Percentiles rank a stretch among this genome's conserved stretches.
Conservation (phyloP, 2,113 vertebrate genomes). For the Vombatus ursinus region DNA sequence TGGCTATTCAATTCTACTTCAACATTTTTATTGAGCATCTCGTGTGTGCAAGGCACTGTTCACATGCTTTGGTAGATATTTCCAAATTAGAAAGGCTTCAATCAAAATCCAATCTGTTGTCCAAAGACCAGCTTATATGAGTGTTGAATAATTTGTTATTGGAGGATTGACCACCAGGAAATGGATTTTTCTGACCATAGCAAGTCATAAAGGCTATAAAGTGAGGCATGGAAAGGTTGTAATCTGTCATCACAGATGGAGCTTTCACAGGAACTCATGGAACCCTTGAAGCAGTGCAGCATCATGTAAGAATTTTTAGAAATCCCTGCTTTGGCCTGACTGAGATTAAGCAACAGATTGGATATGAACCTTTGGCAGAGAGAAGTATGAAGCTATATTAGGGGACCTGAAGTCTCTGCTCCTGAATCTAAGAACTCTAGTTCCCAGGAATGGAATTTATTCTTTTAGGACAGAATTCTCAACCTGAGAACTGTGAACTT, state of each 20-base stretch:
- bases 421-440: not conserved
- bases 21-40: not conserved
- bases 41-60: not conserved
- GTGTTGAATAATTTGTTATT: not conserved
- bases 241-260: not conserved
- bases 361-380: not conserved
- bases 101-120: not conserved
- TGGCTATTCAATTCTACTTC: not conserved
- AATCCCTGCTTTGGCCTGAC: not conserved
- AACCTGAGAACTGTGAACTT: too few relatives aligned
- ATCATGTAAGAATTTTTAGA: not conserved
- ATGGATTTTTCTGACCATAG: not conserved
- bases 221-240: not conserved
- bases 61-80: not conserved
- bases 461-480: not conserved
- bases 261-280: not conserved
- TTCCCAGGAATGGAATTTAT: not conserved
- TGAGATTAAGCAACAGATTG: not conserved
- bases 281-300: not conserved
- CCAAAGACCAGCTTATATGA: not conserved
- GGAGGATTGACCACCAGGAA: not conserved
- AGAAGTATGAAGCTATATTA: too few relatives aligned
- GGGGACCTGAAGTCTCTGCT: not conserved
- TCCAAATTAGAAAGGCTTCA: not conserved
- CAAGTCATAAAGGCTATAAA: not conserved